These are phyloP conservation scores for Rhopalosiphum padi DNA, from an alignment of 1,140 invertebrate species.

Conservation along the genomic window DNA sequence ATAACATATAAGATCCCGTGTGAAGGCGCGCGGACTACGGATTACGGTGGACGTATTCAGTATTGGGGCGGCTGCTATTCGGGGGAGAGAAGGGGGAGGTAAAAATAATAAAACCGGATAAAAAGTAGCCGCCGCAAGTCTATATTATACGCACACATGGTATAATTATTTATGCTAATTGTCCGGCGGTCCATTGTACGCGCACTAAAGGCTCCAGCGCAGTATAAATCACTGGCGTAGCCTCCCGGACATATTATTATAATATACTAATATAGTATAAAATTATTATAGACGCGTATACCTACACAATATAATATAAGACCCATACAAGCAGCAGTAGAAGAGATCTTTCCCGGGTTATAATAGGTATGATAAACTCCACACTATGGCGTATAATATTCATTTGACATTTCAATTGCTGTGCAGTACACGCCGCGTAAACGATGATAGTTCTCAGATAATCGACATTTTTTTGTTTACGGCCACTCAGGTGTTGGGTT, in stretches of 20 bases:
- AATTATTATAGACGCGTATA: neutral
- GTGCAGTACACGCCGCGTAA: neutral
- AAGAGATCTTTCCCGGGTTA: neutral
- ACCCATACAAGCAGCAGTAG: neutral
- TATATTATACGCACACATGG: neutral
- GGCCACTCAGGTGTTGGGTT: no score
- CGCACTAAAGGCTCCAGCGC: constrained; percentile 2
- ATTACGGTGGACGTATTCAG: neutral
- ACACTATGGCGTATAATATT: neutral
- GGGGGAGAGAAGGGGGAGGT: neutral
- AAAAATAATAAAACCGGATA: constrained; percentile 50
- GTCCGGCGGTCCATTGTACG: constrained; percentile 44
- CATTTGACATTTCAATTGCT: constrained; percentile 40
- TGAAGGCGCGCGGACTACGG: neutral
- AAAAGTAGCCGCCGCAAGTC: constrained; percentile 52
- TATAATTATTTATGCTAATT: constrained; percentile 58
- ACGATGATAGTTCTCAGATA: neutral
- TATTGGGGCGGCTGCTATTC: neutral
- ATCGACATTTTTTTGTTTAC: neutral
- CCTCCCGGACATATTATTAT: constrained; percentile 36
- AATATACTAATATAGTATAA: neutral
- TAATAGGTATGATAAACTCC: neutral
- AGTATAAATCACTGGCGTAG: constrained; percentile 25
- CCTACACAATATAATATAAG: neutral
- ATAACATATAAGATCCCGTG: neutral